A percentile compares a stretch with the other conserved stretches of the same genome.
Evolutionary conservation across 92 coral and sea anemone species (phyloP).

Genomic region (Paramuricea clavata): DNA sequence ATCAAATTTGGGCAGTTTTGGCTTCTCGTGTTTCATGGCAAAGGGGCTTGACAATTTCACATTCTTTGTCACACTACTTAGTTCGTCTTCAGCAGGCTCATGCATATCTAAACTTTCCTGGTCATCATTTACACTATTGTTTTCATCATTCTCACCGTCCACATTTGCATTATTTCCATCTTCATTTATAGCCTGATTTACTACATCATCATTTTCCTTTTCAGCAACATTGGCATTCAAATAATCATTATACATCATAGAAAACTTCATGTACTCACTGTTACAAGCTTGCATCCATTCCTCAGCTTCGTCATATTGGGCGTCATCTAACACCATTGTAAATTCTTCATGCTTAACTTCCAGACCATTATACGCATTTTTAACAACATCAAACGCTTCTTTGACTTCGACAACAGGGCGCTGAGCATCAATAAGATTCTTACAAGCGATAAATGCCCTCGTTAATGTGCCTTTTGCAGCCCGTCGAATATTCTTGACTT

Average conservation of each 20-base stretch:
- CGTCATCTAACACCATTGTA: too few relatives aligned
- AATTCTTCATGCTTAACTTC: too few relatives aligned
- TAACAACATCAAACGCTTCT: too few relatives aligned
- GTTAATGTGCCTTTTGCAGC: too few relatives aligned
- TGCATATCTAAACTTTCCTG: too few relatives aligned
- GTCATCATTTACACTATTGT: too few relatives aligned
- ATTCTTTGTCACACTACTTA: neutral
- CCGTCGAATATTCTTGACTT: too few relatives aligned
- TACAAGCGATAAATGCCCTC: too few relatives aligned
- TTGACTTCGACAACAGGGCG: too few relatives aligned
- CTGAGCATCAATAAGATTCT: too few relatives aligned
- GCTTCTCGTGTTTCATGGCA: conserved; percentile 51
- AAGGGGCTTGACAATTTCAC: neutral
- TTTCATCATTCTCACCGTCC: neutral
- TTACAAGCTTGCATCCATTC: conserved; percentile 15
- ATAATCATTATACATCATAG: conserved; percentile 13
- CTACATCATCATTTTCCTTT: conserved; percentile 1
- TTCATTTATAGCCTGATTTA: neutral
- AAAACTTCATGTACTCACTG: neutral
- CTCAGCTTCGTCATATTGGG: neutral
- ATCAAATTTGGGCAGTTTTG: conserved; percentile 58
- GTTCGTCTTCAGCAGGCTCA: neutral
- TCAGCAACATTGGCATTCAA: conserved; percentile 12
- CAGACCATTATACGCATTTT: too few relatives aligned
- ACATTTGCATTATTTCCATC: neutral